Percentiles rank a stretch among this genome's conserved stretches.
These are phyloP conservation scores for Tortrix viridana DNA, from an alignment of 2,888 invertebrate genomes.

Conservation along the genomic window DNA sequence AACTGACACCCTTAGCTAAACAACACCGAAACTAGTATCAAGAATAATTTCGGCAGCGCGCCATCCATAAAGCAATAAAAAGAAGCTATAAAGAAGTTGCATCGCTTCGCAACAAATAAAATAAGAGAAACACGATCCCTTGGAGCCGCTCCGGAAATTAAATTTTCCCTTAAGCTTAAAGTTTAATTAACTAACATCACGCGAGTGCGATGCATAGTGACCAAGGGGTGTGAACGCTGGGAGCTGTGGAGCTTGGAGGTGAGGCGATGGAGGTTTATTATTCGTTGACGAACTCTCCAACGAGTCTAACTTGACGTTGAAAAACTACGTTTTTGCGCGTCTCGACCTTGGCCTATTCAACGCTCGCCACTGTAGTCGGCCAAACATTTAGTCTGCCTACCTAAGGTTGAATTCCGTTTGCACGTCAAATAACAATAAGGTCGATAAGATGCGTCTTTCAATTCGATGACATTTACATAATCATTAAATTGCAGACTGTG, in stretches of 20 bases:
- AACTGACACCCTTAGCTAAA: background rate
- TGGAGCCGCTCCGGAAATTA: constrained; percentile 72
- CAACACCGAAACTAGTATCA: background rate
- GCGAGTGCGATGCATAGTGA: constrained; percentile 55
- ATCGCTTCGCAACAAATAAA: constrained; percentile 56
- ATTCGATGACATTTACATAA: too few species aligned
- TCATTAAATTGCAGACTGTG: too few species aligned
- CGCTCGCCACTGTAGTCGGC: too few species aligned
- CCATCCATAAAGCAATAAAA: constrained; percentile 39
- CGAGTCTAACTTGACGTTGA: too few species aligned
- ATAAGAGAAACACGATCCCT: constrained; percentile 65
- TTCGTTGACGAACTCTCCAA: too few species aligned
- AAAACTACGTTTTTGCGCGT: too few species aligned
- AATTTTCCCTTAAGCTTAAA: constrained; percentile 76
- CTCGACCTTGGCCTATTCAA: too few species aligned
- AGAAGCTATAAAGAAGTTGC: constrained; percentile 48
- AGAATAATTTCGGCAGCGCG: constrained; percentile 1
- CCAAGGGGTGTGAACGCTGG: constrained; percentile 10
- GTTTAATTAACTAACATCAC: constrained; percentile 76
- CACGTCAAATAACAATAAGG: too few species aligned
- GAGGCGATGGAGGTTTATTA: background rate
- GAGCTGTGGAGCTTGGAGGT: background rate
- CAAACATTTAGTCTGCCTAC: too few species aligned
- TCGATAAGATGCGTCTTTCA: too few species aligned
- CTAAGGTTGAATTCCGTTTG: too few species aligned